Base-by-base conservation (phyloP, 2,113 vertebrate genomes). In the Progne subis region DNA sequence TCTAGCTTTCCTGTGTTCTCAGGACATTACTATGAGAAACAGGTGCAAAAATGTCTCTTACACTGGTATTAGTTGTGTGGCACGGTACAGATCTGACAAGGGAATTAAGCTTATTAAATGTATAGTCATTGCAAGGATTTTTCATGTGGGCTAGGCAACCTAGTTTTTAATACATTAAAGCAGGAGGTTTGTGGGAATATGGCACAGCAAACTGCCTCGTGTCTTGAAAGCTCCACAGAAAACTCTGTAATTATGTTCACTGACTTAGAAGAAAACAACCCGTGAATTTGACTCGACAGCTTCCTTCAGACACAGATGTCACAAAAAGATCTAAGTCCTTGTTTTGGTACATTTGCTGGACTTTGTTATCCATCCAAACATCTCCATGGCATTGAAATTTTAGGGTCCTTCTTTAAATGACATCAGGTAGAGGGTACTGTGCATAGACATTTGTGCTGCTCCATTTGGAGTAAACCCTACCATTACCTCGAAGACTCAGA, bases 391-490 rank as follows among this genome's bases (percentile, higher is more conserved):
- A 3, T 17, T 2, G 4, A 50, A 74, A 61, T 57, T 63, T 83
- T 0, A 34, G 47, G 74, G 9, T 64, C 10, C 8, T 2, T 44
- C 47, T 72, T 50, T 43, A 21, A 41, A 23, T 50, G 72, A 24
- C 15, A 9, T 56, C 8, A 12, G 39, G 1, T 1, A 12, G 52
- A 74, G 12, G 6, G 8, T 70, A 11, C 43, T 1, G 1, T 32
- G 50, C 7, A 1, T 31, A 4, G 17, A 26, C 44, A 10, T 67
- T 20, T 46, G 24, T 47, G 46, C 53, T 56, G 61, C 49, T 72
- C 2, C 18, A 15, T 52, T 55, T 34, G 15, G 31, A 34, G 14
- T 24, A 32, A 75, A 44, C 26, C 9, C 17, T 15, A 8, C 8
- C 28, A 8, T 11, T 26, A 65, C 17, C 81, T 67, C 75, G 14